Base-by-base conservation (phyloP, 2,797 vertebrate genomes). In the Fundulus diaphanus region DNA sequence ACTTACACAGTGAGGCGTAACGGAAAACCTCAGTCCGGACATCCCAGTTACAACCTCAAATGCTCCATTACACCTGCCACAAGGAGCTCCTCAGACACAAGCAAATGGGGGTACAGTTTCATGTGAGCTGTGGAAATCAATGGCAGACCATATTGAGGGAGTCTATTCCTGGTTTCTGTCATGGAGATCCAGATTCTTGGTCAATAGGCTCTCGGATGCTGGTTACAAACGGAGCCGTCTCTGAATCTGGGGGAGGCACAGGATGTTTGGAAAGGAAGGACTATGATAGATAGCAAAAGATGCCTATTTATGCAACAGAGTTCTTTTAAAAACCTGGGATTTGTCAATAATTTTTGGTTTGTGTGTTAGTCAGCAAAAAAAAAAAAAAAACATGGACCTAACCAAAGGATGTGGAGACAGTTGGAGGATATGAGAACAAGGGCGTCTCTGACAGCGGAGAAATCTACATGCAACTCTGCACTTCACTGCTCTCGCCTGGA, bases 401-500 rank as follows among this genome's bases (percentile, higher is more conserved):
- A 81, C 72, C 42, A 78, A 87, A 83, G 72, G 81, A 70, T n/a
- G 37, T 59, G 73, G 82, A 78, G 76, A 78, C 80, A 87, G 77
- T 66, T 83, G 73, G 56, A 81, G 81, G 85, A 82, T 22, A 63
- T 77, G 85, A 85, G 88, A 91, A 93, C 92, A 92, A 90, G 89
- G 89, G 73, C 72, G 80, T 86, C 87, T 90, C 89, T 92, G 90
- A 94, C 87, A 83, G 85, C 89, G 67, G 52, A 68, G 91, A 84
- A 85, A 94, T 92, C 92, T 89, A 92, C 85, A 94, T 93, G 88
- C 89, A 90, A 83, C 90, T 86, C 82, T 83, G 85, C 86, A 89
- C 89, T 86, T 85, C 88, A 75, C 83, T 59, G 71, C 89, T 91
- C 90, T 90, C 88, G 89, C 85, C 88, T 88, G 80, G 87, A 84